Conservation (phyloP, 2,113 vertebrate genomes). For the Prunella himalayana region DNA sequence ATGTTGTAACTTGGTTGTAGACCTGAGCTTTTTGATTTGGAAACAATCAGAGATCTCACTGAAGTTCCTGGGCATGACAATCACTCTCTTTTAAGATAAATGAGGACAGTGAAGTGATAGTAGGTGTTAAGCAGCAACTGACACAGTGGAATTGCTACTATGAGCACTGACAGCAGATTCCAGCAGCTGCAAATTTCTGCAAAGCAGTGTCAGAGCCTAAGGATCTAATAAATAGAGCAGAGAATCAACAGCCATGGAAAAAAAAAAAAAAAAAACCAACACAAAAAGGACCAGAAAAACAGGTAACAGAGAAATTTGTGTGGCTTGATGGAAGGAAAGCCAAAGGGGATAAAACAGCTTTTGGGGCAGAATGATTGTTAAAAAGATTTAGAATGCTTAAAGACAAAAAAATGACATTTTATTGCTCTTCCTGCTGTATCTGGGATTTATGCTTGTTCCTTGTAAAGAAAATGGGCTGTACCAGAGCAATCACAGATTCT, state of each 20-base stretch:
- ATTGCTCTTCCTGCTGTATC: background rate
- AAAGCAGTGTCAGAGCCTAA: background rate
- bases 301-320: background rate
- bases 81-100: background rate
- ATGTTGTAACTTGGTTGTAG: background rate
- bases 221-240: background rate
- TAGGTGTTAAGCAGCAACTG: background rate
- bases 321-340: background rate
- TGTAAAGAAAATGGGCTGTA: background rate
- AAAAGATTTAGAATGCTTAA: constrained; percentile 14
- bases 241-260: background rate
- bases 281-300: background rate
- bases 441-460: background rate
- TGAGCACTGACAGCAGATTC: background rate
- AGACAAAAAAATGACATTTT: background rate
- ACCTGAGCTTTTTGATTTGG: background rate
- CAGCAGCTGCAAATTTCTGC: background rate
- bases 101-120: background rate
- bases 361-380: background rate
- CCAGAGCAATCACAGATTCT: background rate
- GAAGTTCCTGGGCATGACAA: background rate
- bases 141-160: background rate
- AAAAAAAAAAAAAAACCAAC: background rate
- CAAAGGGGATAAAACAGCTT: background rate
- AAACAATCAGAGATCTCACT: background rate